phyloP scores from a whole-genome alignment of 2,888 invertebrate species.

The Cryptosula pallasiana region DNA sequence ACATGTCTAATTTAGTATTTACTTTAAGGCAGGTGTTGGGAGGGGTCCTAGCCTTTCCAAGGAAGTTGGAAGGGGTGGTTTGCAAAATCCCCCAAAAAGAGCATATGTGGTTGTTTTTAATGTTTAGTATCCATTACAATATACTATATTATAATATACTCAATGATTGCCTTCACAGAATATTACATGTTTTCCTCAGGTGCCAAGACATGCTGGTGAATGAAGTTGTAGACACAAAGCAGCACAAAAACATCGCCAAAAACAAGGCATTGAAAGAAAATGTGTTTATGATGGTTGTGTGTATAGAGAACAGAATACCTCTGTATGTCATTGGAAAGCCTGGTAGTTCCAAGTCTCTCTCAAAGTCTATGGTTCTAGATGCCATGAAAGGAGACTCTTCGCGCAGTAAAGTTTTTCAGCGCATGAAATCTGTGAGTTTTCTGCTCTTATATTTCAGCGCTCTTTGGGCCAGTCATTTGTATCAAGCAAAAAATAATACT shows the following conservation, averaged over 20 bases:
- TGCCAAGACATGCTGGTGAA: slow-evolving; percentile 42
- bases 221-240: background rate
- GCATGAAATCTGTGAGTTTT: slow-evolving; percentile 21
- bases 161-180: no score
- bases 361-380: slow-evolving; percentile 29
- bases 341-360: slow-evolving; percentile 32
- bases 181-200: slow-evolving; percentile 32
- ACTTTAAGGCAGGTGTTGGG: no score
- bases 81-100: no score
- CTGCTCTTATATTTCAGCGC: no score
- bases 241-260: slow-evolving; percentile 28
- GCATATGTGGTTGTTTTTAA: no score
- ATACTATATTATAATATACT: no score
- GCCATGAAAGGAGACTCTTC: slow-evolving; percentile 29
- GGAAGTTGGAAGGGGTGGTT: no score
- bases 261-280: slow-evolving; percentile 30
- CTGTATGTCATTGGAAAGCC: slow-evolving; percentile 32
- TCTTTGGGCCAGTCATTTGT: no score
- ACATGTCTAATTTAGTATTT: no score
- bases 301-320: slow-evolving; percentile 31
- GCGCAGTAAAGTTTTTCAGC: slow-evolving; percentile 25
- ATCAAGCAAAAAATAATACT: no score
- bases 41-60: no score
- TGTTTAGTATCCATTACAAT: no score
- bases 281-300: slow-evolving; percentile 30